Base-by-base conservation (phyloP, 1,140 invertebrate genomes). In the Drosophila tropicalis region DNA sequence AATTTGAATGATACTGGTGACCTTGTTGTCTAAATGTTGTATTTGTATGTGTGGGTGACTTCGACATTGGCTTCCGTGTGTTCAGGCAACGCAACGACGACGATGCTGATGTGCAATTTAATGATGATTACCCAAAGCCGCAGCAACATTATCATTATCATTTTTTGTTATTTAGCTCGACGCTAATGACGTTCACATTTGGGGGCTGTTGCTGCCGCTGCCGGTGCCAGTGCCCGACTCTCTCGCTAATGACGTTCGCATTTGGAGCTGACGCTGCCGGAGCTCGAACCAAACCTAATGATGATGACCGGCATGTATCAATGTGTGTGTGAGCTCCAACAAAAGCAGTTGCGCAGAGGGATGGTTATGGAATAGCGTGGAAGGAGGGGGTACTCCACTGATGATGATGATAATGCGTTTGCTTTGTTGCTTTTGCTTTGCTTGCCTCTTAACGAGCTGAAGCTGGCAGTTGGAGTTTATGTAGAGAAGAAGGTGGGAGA, bases 361-460 rank as follows among this genome's bases (percentile, higher is more conserved):
- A 29, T 72, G 65, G 40, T 29, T 25, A 51, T 57, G 25, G 44
- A 32, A 39, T 63, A 9, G 40, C n/a, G 44, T 13, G 6, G 40
- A 19, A 39, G 61, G 34, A 39, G 61, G 51, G 55, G 17, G 44
- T n/a, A 61, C 29, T 22, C 34, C 70, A 76, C 67, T 80, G 80
- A 80, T 89, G 77, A 90, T 84, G 85, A 90, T 89, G 84, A 89
- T 89, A 89, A 89, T 84, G 85, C 77, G 76, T 84, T 89, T 87
- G 80, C 71, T 72, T 89, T 89, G 80, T 87, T 25, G 51, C 63
- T 51, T 81, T 89, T 87, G 80, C 71, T 70, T 89, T 89, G 76
- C 79, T 29, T 17, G 41, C 56, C 68, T 68, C 77, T 74, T 89
- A 89, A 89, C 84, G 84, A 89, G 85, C 85, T 51, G 61, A 29